Evolutionary conservation across 2,888 invertebrate genomes (phyloP).

Genomic region (Parasteatoda lunata): DNA sequence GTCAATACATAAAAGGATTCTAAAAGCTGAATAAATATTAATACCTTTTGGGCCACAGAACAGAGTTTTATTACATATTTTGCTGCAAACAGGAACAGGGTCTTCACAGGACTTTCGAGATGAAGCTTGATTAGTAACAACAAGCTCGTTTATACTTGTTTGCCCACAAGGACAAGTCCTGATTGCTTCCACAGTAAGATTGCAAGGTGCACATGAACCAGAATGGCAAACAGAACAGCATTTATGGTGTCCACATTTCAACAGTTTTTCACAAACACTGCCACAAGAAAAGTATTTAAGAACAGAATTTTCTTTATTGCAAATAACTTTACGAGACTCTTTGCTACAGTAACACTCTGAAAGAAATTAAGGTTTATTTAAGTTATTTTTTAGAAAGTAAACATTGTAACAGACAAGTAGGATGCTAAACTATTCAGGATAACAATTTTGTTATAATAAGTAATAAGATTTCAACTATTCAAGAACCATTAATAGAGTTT

Average conservation of each 20-base stretch:
- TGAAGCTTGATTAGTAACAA: slow-evolving; percentile 32
- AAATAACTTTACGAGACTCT: slow-evolving; percentile 79
- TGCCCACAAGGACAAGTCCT: slow-evolving; percentile 86
- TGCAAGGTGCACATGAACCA: slow-evolving; percentile 81
- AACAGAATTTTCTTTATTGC: slow-evolving; percentile 78
- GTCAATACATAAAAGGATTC: too few relatives aligned
- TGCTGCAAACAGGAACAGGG: slow-evolving; percentile 81
- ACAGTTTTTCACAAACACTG: slow-evolving; percentile 80
- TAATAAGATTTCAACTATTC: background rate
- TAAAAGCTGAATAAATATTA: too few relatives aligned
- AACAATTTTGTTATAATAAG: background rate
- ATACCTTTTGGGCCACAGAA: slow-evolving; percentile 74
- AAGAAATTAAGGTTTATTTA: slow-evolving; percentile 59
- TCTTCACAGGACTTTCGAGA: slow-evolving; percentile 83
- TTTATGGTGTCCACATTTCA: slow-evolving; percentile 84
- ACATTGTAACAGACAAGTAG: too few relatives aligned
- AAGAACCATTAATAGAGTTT: slow-evolving; percentile 1
- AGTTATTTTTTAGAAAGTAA: too few relatives aligned
- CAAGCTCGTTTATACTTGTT: slow-evolving; percentile 75
- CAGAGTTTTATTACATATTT: slow-evolving; percentile 67
- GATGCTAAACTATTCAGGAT: too few relatives aligned
- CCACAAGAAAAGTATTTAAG: slow-evolving; percentile 81
- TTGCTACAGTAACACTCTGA: slow-evolving; percentile 83
- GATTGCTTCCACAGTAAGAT: slow-evolving; percentile 79
- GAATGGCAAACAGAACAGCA: slow-evolving; percentile 83